Evolutionary conservation across 2,113 vertebrate species (phyloP).

Genomic region (Myocastor coypus): DNA sequence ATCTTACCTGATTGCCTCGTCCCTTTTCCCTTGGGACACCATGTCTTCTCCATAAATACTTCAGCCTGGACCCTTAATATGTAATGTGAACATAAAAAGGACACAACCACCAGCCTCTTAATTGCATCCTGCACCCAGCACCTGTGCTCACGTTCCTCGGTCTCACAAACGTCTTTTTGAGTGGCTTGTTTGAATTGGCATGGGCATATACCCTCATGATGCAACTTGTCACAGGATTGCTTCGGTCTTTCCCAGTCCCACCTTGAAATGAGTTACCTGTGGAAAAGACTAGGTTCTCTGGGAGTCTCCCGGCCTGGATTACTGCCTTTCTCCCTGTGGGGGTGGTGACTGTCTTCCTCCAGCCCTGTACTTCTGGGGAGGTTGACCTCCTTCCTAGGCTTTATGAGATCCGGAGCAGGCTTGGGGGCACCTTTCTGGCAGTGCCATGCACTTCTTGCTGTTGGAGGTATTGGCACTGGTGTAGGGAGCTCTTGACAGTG

Average conservation of each 20-base stretch:
- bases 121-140: neutral
- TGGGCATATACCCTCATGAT: neutral
- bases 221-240: neutral
- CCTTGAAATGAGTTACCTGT: neutral
- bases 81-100: neutral
- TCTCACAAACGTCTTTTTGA: neutral
- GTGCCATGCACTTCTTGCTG: neutral
- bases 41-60: neutral
- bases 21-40: neutral
- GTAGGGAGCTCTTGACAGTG: neutral
- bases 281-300: neutral
- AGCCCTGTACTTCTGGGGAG: neutral
- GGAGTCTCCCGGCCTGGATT: neutral
- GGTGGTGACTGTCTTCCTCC: neutral
- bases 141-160: neutral
- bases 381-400: neutral
- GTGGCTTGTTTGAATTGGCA: neutral
- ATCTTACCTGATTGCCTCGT: neutral
- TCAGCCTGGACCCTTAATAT: neutral
- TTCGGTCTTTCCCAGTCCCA: neutral
- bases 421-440: neutral
- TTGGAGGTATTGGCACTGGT: neutral
- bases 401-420: neutral
- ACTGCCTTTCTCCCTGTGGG: neutral
- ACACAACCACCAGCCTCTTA: neutral